A percentile compares a stretch with the other conserved stretches of the same genome.
Evolutionary conservation across 1,140 invertebrate genomes (phyloP).

Genomic region (Drosophila insularis): DNA sequence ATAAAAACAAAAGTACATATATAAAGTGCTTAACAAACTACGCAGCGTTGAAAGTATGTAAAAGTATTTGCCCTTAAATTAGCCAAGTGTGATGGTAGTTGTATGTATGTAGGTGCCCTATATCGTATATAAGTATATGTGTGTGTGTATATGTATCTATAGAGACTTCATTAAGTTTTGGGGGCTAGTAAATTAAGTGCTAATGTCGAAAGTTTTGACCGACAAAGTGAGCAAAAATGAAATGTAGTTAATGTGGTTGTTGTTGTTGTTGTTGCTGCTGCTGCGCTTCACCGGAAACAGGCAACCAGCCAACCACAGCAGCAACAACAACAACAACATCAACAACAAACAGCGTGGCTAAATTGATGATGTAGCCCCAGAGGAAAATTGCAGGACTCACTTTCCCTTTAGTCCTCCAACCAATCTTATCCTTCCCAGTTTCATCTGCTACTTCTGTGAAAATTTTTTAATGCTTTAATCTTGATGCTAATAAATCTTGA

Average conservation of each 20-base stretch:
- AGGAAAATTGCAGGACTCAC: conserved; percentile 74
- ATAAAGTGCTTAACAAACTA: conserved; percentile 4
- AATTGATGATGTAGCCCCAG: conserved; percentile 74
- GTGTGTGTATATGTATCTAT: conserved; percentile 1
- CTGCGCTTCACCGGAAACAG: conserved; percentile 28
- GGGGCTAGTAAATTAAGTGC: conserved; percentile 77
- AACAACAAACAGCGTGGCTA: conserved; percentile 34
- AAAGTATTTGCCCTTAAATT: conserved; percentile 73
- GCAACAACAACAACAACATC: conserved; percentile 35
- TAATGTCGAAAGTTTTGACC: conserved; percentile 79
- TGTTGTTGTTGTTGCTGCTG: conserved; percentile 38
- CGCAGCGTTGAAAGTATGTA: conserved; percentile 26
- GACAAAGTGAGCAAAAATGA: conserved; percentile 72
- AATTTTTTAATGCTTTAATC: conserved; percentile 82
- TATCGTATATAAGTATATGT: not conserved
- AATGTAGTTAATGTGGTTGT: conserved; percentile 53
- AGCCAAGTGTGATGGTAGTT: conserved; percentile 61
- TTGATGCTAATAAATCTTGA: conserved; percentile 83
- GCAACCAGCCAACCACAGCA: conserved; percentile 65
- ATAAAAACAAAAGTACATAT: conserved; percentile 6
- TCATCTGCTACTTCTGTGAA: conserved; percentile 32
- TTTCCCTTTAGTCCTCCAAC: conserved; percentile 39
- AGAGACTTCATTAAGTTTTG: conserved; percentile 71
- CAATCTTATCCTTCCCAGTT: conserved; percentile 42
- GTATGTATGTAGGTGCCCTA: not conserved